Base-by-base conservation (phyloP, 2,113 vertebrate species). In the Tinamus guttatus region DNA sequence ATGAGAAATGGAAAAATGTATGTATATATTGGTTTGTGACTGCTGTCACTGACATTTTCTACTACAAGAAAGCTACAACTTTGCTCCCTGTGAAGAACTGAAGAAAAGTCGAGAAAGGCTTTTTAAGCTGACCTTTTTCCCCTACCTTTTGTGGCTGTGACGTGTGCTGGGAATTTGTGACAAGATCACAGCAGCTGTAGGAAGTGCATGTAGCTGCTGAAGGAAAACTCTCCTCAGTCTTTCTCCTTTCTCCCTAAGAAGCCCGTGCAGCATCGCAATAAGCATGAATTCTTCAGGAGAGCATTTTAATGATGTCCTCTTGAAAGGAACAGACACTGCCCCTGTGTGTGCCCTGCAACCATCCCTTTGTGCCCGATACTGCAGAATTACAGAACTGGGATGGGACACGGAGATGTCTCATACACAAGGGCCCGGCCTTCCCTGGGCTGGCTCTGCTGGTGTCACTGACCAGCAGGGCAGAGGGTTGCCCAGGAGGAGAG, bases 401-500 rank as follows among this genome's bases (percentile, higher is more conserved):
- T 10, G 28, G 54, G 34, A 17, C 47, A 8, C 13, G 24, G n/a
- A 14, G 63, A 7, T 10, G 51, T 28, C 7, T 28, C 15, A 54
- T 28, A 18, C 28, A 1, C 5, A 1, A 6, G 11, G 7, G 5
- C 6, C 20, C 25, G 34, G 15, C 17, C 49, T 32, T 32, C 49
- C 54, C 87, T 40, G 74, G 17, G 17, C 9, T 4, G 2, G 7
- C 21, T 64, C 38, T 27, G 16, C 14, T 1, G 3, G 24, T 13
- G n/a, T 36, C 43, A 49, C 24, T 59, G 80, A 19, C 0, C 15
- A 20, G 25, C 0, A 1, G 36, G 28, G 40, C 0, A 1, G 45
- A 17, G 45, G 38, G 54, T 28, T 81, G 21, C 21, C 34, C 16
- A 19, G 5, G 17, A 21, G 38, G 12, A 59, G 27, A 11, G 18